These are phyloP conservation scores for Halocynthia roretzi DNA, from an alignment of 23 tunicate genomes.

Conservation along the genomic window DNA sequence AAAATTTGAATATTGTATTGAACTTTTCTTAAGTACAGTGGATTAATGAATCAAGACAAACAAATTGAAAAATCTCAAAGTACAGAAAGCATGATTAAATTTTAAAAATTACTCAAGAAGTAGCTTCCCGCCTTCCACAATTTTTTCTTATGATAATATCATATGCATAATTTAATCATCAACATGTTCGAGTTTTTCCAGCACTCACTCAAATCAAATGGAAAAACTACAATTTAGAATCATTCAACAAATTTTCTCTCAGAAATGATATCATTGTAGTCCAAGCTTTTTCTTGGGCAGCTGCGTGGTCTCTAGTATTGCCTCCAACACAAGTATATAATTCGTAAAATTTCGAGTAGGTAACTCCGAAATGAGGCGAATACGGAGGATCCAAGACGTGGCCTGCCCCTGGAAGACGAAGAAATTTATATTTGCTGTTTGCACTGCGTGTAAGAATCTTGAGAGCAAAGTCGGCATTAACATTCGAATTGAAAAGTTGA, in stretches of 20 bases:
- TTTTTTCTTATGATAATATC: no score
- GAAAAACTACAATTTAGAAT: conserved; percentile 4
- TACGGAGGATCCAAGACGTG: conserved; percentile 22
- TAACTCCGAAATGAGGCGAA: neutral
- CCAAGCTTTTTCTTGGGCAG: conserved; percentile 75
- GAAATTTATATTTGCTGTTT: neutral
- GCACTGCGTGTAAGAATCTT: neutral
- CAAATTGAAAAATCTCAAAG: no score
- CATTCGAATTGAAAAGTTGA: neutral
- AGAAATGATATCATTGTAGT: conserved; percentile 42
- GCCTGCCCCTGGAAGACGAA: conserved; percentile 8
- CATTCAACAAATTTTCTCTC: neutral
- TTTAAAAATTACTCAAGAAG: no score
- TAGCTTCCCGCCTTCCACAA: no score
- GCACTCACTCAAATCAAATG: no score
- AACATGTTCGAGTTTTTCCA: no score
- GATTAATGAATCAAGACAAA: no score
- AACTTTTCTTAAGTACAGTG: no score
- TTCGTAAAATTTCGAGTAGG: neutral
- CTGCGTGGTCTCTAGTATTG: conserved; percentile 30
- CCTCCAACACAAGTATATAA: conserved; percentile 32
- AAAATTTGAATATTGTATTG: no score
- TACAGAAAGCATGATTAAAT: no score
- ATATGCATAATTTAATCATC: no score
- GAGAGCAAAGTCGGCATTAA: neutral